Evolutionary conservation across 2,888 invertebrate species (phyloP).

Genomic region (Bellardia pandia): DNA sequence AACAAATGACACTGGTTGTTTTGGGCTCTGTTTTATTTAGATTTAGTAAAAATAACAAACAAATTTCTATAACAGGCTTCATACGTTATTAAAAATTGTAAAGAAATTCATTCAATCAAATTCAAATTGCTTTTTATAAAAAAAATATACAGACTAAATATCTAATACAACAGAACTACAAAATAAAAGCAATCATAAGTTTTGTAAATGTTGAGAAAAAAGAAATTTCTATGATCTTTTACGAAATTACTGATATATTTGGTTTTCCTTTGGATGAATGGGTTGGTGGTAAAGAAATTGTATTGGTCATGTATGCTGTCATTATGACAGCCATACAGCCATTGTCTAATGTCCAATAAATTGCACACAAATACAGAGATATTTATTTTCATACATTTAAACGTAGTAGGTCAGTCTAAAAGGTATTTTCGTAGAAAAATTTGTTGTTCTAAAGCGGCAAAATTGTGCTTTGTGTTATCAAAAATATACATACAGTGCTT

Average conservation of each 20-base stretch:
- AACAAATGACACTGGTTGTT: neutral
- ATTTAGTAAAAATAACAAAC: constrained; percentile 8
- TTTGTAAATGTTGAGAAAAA: constrained; percentile 37
- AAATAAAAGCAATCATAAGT: constrained; percentile 9
- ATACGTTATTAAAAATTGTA: constrained; percentile 36
- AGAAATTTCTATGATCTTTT: neutral
- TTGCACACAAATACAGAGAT: constrained; percentile 3
- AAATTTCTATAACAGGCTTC: constrained; percentile 8
- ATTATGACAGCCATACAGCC: neutral
- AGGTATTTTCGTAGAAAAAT: neutral
- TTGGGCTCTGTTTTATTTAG: constrained; percentile 1
- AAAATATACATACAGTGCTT: too few relatives aligned
- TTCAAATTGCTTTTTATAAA: constrained; percentile 32
- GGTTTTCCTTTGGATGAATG: too few relatives aligned
- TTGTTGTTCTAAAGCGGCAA: too few relatives aligned
- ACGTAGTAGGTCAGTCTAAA: neutral
- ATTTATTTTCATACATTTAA: neutral
- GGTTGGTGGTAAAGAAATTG: neutral
- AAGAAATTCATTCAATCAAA: constrained; percentile 61
- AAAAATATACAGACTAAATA: neutral
- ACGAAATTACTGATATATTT: constrained; percentile 14
- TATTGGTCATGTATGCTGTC: neutral
- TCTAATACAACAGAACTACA: neutral
- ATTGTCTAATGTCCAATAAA: constrained; percentile 36
- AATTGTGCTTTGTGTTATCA: too few relatives aligned